These are phyloP conservation scores for Aplochiton taeniatus DNA, from an alignment of 2,797 vertebrate genomes.

Conservation along the genomic window DNA sequence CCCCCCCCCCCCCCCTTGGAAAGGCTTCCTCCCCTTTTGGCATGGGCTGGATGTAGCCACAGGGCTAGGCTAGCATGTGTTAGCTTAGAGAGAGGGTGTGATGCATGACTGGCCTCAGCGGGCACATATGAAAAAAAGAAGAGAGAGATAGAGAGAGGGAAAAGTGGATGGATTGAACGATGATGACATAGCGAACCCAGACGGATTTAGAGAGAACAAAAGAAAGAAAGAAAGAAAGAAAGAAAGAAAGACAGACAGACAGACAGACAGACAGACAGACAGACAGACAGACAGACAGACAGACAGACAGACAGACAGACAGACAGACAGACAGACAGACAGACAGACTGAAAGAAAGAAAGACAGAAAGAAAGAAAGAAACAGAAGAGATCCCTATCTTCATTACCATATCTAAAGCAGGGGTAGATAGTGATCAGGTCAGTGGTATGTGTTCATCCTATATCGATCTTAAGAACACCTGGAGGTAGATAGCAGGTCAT, in stretches of 20 bases:
- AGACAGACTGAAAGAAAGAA: not conserved
- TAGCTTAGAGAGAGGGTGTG: too few species aligned
- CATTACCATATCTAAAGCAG: too few species aligned
- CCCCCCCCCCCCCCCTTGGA: conserved; percentile 10
- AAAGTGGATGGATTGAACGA: too few species aligned
- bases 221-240: too few species aligned
- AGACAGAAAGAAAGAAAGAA: not conserved
- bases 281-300: conserved; percentile 2
- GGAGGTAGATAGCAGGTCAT: not conserved
- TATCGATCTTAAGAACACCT: not conserved
- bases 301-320: not conserved
- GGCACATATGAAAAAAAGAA: not conserved
- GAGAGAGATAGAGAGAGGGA: not conserved
- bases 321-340: not conserved
- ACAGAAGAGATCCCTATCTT: not conserved
- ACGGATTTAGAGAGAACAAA: too few species aligned
- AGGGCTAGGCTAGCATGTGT: conserved; percentile 12
- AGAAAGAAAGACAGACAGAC: not conserved
- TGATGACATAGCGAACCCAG: too few species aligned
- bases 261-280: not conserved
- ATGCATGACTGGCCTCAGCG: conserved; percentile 31
- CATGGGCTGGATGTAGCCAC: conserved; percentile 29
- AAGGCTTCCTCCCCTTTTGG: conserved; percentile 42
- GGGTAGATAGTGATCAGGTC: too few species aligned
- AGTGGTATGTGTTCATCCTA: too few species aligned